Conservation (phyloP, 2,797 vertebrate species). For the Gymnoscopelus braueri region DNA sequence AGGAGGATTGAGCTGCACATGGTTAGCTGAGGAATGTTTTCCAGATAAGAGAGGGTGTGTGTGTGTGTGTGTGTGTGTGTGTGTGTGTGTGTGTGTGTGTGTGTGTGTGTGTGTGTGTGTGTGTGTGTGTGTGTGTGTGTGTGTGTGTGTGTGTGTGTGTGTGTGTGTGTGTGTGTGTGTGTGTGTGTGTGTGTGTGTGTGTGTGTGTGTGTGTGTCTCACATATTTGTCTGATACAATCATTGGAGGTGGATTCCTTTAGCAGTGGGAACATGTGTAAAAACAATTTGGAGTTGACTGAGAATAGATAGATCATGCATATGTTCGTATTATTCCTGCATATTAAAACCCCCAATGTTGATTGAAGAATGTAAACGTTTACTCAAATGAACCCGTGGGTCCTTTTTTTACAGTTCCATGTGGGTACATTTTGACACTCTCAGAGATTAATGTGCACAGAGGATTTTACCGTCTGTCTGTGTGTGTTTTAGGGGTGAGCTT, state of each 20-base stretch:
- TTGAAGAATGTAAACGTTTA: too few species aligned
- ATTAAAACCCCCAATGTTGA: too few species aligned
- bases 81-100: constrained; percentile 9
- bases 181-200: background rate
- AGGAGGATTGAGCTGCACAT: constrained; percentile 51
- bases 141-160: background rate
- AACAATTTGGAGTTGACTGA: constrained; percentile 12
- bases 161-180: background rate
- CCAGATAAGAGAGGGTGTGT: constrained; percentile 49
- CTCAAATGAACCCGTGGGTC: too few species aligned
- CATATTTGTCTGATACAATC: constrained; percentile 79
- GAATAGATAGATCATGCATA: background rate
- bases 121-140: constrained; percentile 1
- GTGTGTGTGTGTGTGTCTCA: constrained; percentile 11
- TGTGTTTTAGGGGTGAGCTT: constrained; percentile 27
- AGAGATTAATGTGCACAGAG: too few species aligned
- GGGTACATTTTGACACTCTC: too few species aligned
- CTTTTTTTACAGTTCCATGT: too few species aligned
- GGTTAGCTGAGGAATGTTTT: constrained; percentile 66
- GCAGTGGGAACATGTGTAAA: constrained; percentile 51
- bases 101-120: constrained; percentile 1
- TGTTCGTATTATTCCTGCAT: constrained; percentile 17
- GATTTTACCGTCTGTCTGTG: constrained; percentile 33
- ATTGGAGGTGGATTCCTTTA: constrained; percentile 62
- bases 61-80: constrained; percentile 18